phyloP scores from a whole-genome alignment of 1,140 invertebrate genomes.

The Himalopsyche phryganea region DNA sequence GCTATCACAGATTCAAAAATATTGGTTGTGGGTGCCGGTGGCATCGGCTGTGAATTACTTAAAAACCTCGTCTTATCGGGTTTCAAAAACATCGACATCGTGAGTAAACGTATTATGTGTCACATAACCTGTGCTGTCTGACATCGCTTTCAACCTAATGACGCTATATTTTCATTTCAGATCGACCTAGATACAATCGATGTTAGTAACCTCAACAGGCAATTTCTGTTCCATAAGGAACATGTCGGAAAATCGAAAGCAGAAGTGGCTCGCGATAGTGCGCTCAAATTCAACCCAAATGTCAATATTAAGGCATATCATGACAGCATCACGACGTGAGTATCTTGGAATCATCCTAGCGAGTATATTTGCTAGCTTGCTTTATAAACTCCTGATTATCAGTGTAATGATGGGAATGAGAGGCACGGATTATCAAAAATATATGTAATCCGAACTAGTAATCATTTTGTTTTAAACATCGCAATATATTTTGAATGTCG shows the following conservation, averaged over 20 bases:
- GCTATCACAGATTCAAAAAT: conserved; percentile 56
- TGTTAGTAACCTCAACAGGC: conserved; percentile 98
- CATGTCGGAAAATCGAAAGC: conserved; percentile 98
- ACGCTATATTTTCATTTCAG: conserved; percentile 57
- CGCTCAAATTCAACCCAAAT: conserved; percentile 84
- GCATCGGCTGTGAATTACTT: conserved; percentile 97
- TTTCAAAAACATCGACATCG: conserved; percentile 91
- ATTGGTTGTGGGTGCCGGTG: conserved; percentile 96
- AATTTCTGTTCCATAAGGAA: conserved; percentile 96
- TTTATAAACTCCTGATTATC: no score
- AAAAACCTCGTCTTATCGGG: conserved; percentile 96
- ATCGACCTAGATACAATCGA: conserved; percentile 99
- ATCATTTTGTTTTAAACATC: no score
- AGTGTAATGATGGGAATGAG: no score
- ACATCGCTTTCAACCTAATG: conserved; percentile 1
- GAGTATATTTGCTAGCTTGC: no score
- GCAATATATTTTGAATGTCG: no score
- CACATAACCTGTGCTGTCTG: neutral
- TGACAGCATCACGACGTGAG: conserved; percentile 89
- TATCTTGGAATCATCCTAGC: no score
- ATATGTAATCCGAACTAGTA: no score
- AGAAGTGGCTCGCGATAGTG: conserved; percentile 82
- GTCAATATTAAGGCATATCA: conserved; percentile 86
- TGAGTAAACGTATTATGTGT: conserved; percentile 55
- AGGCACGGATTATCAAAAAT: no score